Evolutionary conservation across 1,140 invertebrate genomes (phyloP), one percentile per base, ranked within the genome.

Genomic region (Ceratoteleas bidentatus): DNA sequence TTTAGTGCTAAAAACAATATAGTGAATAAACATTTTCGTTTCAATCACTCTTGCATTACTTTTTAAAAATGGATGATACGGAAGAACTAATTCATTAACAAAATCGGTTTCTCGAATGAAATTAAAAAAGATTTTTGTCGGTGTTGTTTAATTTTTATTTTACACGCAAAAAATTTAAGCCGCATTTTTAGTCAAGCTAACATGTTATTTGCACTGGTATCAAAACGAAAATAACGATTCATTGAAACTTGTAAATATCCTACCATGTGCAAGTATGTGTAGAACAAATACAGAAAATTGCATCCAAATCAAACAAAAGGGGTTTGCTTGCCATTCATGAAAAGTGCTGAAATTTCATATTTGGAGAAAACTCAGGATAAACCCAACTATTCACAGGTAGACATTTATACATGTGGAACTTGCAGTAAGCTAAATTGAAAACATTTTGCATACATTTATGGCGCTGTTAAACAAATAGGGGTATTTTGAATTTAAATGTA

Each of bases 291-390:
- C 49, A 52, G 68, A 61, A 54, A 66, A 73, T 79, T 79, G 56
- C 56, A 50, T 56, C 62, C 15, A 79, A 73, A 72, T 72, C 61
- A 79, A 79, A 72, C 61, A 68, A 68, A 79, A 52, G 56, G 43
- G 49, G 33, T 73, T 79, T 61, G 36, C 68, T 66, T 68, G 49
- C 62, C 54, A 61, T 79, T 79, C 68, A 68, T 73, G 76, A 66
- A 72, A 79, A 79, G 45, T 66, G 66, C 66, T 78, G 66, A 72
- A 78, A 72, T 78, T 52, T 70, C 53, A 58, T 78, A 65, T 70
- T 65, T 66, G 40, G 60, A 70, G 50, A 43, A 78, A 70, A 78
- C 32, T 52, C 32, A 70, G 64, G 58, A 69, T 56, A 77, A 77
- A 77, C 47, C 50, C 36, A 52, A 66, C 61, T 57, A 65, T 58